phyloP scores from a whole-genome alignment of 2,113 vertebrate species.

The Protobothrops flavoviridis region DNA sequence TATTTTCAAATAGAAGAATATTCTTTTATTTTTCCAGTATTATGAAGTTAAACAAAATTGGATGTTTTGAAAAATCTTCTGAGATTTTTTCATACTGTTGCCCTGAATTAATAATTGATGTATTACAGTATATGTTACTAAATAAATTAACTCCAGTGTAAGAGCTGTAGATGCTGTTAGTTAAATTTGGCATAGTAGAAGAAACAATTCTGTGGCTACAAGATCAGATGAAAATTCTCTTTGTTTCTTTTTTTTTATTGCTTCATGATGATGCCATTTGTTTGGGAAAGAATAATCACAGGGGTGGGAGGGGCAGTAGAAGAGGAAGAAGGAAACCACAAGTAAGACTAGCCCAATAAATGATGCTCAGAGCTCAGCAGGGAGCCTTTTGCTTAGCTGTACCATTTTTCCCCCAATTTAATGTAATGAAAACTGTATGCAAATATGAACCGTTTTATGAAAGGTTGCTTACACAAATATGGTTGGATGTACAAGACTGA shows the following conservation, averaged over 20 bases:
- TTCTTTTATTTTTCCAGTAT: background rate
- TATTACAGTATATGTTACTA: background rate
- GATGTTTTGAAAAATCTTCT: background rate
- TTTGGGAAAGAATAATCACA: background rate
- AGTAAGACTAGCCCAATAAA: background rate
- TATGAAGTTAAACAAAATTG: background rate
- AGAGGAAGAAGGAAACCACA: background rate
- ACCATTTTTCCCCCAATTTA: background rate
- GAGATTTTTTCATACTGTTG: background rate
- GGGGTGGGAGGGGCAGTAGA: no score
- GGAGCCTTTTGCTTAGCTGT: background rate
- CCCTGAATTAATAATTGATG: background rate
- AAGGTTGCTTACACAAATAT: background rate
- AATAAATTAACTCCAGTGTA: background rate
- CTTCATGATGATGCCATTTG: background rate
- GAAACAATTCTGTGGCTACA: background rate
- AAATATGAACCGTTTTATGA: background rate
- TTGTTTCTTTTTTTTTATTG: background rate
- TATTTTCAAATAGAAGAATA: background rate
- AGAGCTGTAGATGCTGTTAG: background rate
- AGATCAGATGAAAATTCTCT: constrained; percentile 5
- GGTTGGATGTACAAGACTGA: background rate
- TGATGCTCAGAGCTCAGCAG: background rate
- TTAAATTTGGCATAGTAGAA: constrained; percentile 5
- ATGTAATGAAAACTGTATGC: constrained; percentile 9